These are phyloP conservation scores for Ochropacha duplaris DNA, from an alignment of 2,888 invertebrate species.

Conservation along the genomic window DNA sequence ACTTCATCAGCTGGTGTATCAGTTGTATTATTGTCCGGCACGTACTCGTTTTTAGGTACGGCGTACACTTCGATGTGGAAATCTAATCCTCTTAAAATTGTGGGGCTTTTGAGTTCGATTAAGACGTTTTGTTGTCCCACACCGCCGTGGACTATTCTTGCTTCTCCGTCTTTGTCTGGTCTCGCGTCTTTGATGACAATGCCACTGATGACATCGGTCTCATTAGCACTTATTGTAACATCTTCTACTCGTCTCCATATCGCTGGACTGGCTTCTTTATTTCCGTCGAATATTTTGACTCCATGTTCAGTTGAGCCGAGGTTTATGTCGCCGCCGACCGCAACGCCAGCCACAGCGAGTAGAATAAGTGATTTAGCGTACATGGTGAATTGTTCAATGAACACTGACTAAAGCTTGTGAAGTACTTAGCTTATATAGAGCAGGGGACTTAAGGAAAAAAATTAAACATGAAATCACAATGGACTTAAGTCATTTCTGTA, in stretches of 20 bases:
- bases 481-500: background rate
- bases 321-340: slow-evolving; percentile 51
- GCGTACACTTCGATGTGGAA: slow-evolving; percentile 63
- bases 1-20: background rate
- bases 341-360: slow-evolving; percentile 42
- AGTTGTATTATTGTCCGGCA: background rate
- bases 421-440: background rate
- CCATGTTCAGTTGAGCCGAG: slow-evolving; percentile 39
- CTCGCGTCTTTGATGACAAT: slow-evolving; percentile 61
- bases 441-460: background rate
- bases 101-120: slow-evolving; percentile 67
- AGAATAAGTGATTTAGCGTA: slow-evolving; percentile 28
- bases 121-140: slow-evolving; percentile 62
- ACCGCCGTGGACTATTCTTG: slow-evolving; percentile 61
- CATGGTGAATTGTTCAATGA: slow-evolving; percentile 37
- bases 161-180: slow-evolving; percentile 67
- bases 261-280: slow-evolving; percentile 58
- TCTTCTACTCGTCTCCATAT: slow-evolving; percentile 60
- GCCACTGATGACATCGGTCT: slow-evolving; percentile 55
- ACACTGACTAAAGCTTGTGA: background rate
- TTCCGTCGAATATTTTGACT: slow-evolving; percentile 60
- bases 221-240: slow-evolving; percentile 52
- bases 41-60: slow-evolving; percentile 21
- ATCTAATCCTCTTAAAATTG: slow-evolving; percentile 63
- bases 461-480: background rate